Conservation (phyloP, 2,888 invertebrate species). For the Nomada goodeniana region DNA sequence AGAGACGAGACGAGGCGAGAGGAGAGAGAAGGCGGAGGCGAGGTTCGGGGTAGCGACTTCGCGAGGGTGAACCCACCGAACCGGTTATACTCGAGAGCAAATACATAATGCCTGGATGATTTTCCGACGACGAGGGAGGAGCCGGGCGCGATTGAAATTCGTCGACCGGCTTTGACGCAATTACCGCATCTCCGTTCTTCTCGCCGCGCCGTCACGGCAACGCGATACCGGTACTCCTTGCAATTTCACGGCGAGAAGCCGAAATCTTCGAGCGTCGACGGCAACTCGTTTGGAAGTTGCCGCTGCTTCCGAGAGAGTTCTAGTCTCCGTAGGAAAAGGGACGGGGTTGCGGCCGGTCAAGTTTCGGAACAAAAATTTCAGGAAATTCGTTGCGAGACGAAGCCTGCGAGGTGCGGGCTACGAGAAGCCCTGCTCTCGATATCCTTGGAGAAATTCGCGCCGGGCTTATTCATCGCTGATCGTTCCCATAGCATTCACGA, state of each 20-base stretch:
- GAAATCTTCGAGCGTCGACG: not conserved
- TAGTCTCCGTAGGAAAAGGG: not conserved
- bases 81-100: slow-evolving; percentile 83
- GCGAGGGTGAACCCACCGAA: slow-evolving; percentile 78
- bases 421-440: slow-evolving; percentile 69
- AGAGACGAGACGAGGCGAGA: slow-evolving; percentile 40
- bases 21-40: slow-evolving; percentile 66
- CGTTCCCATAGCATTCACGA: slow-evolving; percentile 68
- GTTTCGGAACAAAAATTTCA: slow-evolving; percentile 65
- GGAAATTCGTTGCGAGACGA: slow-evolving; percentile 70
- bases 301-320: not conserved
- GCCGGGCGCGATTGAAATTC: slow-evolving; percentile 82
- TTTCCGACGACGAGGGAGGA: slow-evolving; percentile 73
- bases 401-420: slow-evolving; percentile 70
- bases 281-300: not conserved
- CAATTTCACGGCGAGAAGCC: not conserved
- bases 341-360: slow-evolving; percentile 43
- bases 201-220: slow-evolving; percentile 21
- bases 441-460: slow-evolving; percentile 65
- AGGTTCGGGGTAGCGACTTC: slow-evolving; percentile 72
- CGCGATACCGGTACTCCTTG: not conserved
- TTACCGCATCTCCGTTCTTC: slow-evolving; percentile 77
- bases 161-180: slow-evolving; percentile 84
- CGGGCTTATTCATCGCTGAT: slow-evolving; percentile 82
- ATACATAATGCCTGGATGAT: slow-evolving; percentile 84